A percentile compares a stretch with the other conserved stretches of the same genome.
phyloP scores from a whole-genome alignment of 2,888 invertebrate species.

The Fragum sueziense region DNA sequence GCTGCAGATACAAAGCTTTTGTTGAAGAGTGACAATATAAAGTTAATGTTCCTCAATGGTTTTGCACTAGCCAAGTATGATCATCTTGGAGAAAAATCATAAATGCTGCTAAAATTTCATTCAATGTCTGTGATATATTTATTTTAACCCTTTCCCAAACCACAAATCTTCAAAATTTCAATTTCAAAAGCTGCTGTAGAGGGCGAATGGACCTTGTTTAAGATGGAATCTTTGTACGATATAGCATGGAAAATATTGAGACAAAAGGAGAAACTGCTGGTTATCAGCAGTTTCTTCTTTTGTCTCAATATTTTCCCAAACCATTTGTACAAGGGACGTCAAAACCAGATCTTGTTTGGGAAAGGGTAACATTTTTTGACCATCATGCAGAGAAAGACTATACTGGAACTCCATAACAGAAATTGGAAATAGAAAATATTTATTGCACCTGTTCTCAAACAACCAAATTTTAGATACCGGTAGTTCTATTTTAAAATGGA shows the following conservation, averaged over 20 bases:
- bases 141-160: neutral
- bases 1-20: no score
- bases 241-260: no score
- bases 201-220: no score
- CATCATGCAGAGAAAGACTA: neutral
- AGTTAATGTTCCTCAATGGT: neutral
- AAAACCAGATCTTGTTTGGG: neutral
- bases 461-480: neutral
- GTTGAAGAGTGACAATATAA: neutral
- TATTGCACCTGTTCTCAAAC: neutral
- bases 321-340: no score
- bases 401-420: neutral
- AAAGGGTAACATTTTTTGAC: neutral
- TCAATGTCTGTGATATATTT: neutral
- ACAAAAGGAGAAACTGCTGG: no score
- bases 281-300: no score
- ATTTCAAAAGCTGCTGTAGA: no score
- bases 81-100: no score
- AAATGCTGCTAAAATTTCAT: neutral
- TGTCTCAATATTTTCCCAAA: no score
- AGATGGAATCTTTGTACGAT: no score
- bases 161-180: no score
- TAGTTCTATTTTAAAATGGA: neutral
- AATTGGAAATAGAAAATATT: neutral
- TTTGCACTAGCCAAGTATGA: no score